A percentile compares a stretch with the other conserved stretches of the same genome.
Evolutionary conservation across 2,113 vertebrate species (phyloP).

Genomic region (Capreolus pygargus): DNA sequence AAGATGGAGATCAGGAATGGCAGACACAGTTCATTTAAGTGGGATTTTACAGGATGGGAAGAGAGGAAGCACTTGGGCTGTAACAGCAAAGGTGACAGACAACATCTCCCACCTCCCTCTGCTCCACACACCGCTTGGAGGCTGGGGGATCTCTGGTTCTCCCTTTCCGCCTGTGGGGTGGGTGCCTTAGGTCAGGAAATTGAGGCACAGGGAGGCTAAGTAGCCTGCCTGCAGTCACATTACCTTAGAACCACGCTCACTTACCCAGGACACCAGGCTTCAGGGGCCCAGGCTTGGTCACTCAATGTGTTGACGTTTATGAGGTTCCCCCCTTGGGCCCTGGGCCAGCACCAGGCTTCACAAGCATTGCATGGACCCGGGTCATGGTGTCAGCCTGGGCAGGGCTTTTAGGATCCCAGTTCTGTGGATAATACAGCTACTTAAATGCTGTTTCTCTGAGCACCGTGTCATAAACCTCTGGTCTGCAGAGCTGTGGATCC

Average conservation of each 20-base stretch:
- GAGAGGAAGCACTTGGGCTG: neutral
- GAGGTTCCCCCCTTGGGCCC: neutral
- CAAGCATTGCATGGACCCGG: neutral
- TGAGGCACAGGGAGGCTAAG: neutral
- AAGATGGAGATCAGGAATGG: fast-evolving
- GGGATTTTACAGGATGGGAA: neutral
- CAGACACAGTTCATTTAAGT: neutral
- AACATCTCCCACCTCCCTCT: neutral
- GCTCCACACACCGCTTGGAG: fast-evolving
- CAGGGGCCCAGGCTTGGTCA: neutral
- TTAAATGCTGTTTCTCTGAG: neutral
- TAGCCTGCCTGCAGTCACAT: neutral
- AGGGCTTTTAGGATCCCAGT: neutral
- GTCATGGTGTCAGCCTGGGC: neutral
- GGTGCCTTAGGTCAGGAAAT: neutral
- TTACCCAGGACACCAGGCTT: neutral
- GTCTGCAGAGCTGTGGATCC: neutral
- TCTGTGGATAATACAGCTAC: neutral
- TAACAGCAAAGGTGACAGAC: neutral
- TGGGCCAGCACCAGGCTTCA: neutral
- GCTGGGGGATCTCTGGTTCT: neutral
- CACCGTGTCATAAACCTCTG: neutral
- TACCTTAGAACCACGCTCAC: fast-evolving
- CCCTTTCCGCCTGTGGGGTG: neutral
- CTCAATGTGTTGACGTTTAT: neutral